Conservation (phyloP, 2,797 vertebrate species). For the Acipenser ruthenus region DNA sequence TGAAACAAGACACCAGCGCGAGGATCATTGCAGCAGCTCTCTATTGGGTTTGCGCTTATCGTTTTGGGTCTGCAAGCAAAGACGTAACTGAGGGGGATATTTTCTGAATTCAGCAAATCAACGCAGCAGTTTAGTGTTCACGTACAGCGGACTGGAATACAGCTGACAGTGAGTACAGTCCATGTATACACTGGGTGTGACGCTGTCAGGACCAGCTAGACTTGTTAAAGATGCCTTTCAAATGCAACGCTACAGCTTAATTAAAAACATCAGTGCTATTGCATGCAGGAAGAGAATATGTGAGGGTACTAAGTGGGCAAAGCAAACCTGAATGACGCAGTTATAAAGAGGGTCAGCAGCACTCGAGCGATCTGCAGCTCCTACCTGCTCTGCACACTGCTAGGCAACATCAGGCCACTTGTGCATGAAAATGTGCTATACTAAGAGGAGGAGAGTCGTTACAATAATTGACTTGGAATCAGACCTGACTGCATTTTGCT, state of each 20-base stretch:
- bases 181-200: conserved; percentile 35
- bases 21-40: too few species aligned
- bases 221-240: conserved; percentile 25
- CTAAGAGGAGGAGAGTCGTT: too few species aligned
- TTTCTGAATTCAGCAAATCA: too few species aligned
- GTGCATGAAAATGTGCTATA: conserved; percentile 2
- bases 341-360: not conserved
- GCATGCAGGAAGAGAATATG: conserved; percentile 3
- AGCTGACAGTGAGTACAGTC: conserved; percentile 30
- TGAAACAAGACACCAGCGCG: too few species aligned
- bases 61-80: too few species aligned
- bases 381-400: conserved; percentile 1
- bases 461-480: too few species aligned
- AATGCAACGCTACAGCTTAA: conserved; percentile 38
- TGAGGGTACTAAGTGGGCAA: too few species aligned
- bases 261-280: conserved; percentile 18
- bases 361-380: not conserved
- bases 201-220: conserved; percentile 27
- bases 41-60: too few species aligned
- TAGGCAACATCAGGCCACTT: conserved; percentile 4
- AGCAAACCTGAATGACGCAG: too few species aligned
- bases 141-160: conserved; percentile 18
- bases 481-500: too few species aligned
- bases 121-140: not conserved
- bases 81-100: too few species aligned